These are phyloP conservation scores for Leistus spinibarbis DNA, from an alignment of 2,888 invertebrate genomes.

Conservation along the genomic window DNA sequence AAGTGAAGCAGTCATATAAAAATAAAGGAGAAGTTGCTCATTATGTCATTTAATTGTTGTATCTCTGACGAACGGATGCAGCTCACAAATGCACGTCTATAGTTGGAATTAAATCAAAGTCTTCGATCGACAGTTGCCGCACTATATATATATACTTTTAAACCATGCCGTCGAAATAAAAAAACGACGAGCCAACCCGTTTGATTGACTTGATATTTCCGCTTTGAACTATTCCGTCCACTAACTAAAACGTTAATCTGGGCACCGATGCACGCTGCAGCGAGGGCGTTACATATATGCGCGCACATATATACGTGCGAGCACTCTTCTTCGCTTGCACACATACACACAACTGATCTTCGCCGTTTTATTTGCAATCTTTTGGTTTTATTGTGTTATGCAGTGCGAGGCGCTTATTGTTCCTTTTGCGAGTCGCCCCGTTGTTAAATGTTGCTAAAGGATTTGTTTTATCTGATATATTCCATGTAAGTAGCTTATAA, in stretches of 20 bases:
- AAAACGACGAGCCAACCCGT: conserved; percentile 15
- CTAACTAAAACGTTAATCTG: conserved; percentile 16
- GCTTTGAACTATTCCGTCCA: conserved; percentile 21
- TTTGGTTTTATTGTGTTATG: neutral
- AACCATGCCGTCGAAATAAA: neutral
- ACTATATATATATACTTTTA: neutral
- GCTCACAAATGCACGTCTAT: neutral
- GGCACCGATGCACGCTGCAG: neutral
- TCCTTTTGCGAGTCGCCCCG: neutral
- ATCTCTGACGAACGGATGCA: neutral
- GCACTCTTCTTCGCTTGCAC: neutral
- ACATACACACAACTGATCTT: neutral
- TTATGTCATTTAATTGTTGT: neutral
- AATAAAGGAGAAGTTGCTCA: neutral
- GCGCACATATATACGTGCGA: neutral
- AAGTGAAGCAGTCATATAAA: too few relatives aligned
- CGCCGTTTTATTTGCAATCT: neutral
- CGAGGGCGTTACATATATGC: neutral
- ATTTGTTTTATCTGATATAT: neutral
- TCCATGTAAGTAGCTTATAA: conserved; percentile 5
- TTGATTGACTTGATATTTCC: conserved; percentile 29
- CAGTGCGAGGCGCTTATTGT: neutral
- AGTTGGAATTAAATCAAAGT: conserved; percentile 4
- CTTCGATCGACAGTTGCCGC: neutral
- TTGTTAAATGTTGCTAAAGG: conserved; percentile 3